Percentiles rank a stretch among this genome's conserved stretches.
phyloP scores from a whole-genome alignment of 2,113 vertebrate species.

The Lucifuga dentata region DNA sequence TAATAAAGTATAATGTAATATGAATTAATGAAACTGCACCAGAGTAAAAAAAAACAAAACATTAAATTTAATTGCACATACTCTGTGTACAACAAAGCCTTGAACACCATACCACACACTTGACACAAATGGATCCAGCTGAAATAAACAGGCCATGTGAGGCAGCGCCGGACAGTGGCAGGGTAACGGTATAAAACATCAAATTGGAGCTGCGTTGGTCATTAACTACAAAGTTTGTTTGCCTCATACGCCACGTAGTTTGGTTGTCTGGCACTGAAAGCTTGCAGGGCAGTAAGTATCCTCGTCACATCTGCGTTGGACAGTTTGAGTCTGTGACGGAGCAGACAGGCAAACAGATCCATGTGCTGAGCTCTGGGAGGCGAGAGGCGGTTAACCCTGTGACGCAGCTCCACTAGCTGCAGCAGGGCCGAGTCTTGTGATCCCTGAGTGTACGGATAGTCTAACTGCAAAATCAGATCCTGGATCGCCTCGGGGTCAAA shows the following conservation, averaged over 20 bases:
- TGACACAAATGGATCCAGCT: constrained; percentile 68
- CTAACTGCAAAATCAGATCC: constrained; percentile 96
- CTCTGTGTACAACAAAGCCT: constrained; percentile 71
- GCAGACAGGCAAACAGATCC: constrained; percentile 95
- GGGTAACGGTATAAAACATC: constrained; percentile 64
- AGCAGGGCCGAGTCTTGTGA: constrained; percentile 95
- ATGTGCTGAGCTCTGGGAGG: constrained; percentile 90
- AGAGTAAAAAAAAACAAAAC: constrained; percentile 63
- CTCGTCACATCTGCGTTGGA: constrained; percentile 92
- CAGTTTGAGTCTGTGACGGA: constrained; percentile 95
- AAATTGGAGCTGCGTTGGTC: constrained; percentile 29
- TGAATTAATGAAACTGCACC: constrained; percentile 57
- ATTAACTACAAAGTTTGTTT: constrained; percentile 94
- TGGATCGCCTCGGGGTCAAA: constrained; percentile 97
- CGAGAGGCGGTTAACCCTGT: constrained; percentile 94
- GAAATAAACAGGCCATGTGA: constrained; percentile 39
- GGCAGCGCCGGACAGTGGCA: constrained; percentile 47
- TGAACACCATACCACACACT: constrained; percentile 64
- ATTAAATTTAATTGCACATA: constrained; percentile 73
- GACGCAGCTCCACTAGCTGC: constrained; percentile 95
- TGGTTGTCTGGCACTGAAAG: constrained; percentile 90
- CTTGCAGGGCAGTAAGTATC: constrained; percentile 92
- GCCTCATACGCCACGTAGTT: constrained; percentile 90
- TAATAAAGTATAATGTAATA: constrained; percentile 14
- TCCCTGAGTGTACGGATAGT: constrained; percentile 97